Base-by-base conservation (phyloP, 1,140 invertebrate genomes). In the Temnothorax curvispinosus region DNA sequence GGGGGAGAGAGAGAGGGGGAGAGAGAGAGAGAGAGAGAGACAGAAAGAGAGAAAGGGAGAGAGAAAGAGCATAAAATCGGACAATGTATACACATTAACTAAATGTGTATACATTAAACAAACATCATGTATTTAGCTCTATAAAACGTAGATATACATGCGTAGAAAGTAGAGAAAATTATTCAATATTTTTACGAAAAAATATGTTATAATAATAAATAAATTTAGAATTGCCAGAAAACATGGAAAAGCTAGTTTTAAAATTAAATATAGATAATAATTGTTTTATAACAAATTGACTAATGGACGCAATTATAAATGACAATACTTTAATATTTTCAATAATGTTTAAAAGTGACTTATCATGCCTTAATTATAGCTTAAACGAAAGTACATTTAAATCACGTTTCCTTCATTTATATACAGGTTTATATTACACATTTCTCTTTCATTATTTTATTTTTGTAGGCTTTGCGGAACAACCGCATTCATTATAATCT, bases 261-360 rank as follows among this genome's bases (percentile, higher is more conserved):
- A 41, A 62, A 62, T 77, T 76, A 27, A 41, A 21, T 44, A 27
- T n/a, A 52, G 18, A 58, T 60, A 77, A 44, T 41, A 60, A 76
- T 60, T 11, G 5, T 18, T 62, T 77, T 32, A 44, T 1, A 77
- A 2, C 32, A 44, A 32, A 13, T 38, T 41, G 13, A 38, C 18
- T 72, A 50, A 72, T 27, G 6, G n/a, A 67, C 8, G 32, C 15
- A 38, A 72, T 27, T 58, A 75, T 27, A 27, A 27, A 6, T 75
- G 0, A 27, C 6, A 18, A 74, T n/a, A 27, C 18, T 5, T 9
- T 47, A 2, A 11, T 9, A 3, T 65, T 41, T 41, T 0, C 4
- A 74, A 56, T 56, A 41, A 41, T 41, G 6, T 58, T 75, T 54
- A 27, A 54, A 56, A 41, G 9, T 5, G n/a, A n/a, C 7, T 62